Evolutionary conservation across 2,113 vertebrate genomes (phyloP), one percentile per base, ranked within the genome.

Genomic region (Campylorhamphus procurvoides): DNA sequence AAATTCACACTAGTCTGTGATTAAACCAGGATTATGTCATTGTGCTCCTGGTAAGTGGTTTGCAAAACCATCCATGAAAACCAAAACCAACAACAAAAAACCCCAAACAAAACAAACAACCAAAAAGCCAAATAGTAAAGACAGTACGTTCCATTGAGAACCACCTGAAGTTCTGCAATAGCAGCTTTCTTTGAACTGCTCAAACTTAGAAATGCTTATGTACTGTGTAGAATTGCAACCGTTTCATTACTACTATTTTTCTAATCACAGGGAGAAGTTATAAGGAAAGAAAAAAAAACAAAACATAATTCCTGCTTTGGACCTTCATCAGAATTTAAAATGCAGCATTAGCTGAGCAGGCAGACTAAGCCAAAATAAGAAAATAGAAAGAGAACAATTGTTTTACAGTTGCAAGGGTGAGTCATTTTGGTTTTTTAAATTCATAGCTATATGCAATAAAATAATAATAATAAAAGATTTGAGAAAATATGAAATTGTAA

Each of bases 11-110:
- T 17, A 37, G 59, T 18, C 84, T 46, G 12, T 60, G 37, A 89
- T 84, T 89, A 96, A 93, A 83, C 9, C 18, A 89, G 53, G 67
- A 89, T 90, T 94, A 94, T 18, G 35, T 85, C 95, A 93, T 75
- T 94, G 40, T 42, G 50, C 28, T 94, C 14, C 69, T 46, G 87
- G 66, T 77, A 86, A 95, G 66, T 71, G 55, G 52, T 50, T 89
- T 85, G 76, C 40, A 95, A 96, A 93, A 76, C 15, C 66, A 89
- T 84, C 44, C 64, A 74, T 76, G 80, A 53, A 84, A 60, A 22
- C 15, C 22, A 55, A 55, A 28, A 15, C 16, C 55, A 73, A 49
- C 31, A 66, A 27, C 49, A 73, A 55, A 83, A 85, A 82, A 47
- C 82, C 59, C 2, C 18, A 56, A 56, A 20, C 58, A 59, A 59